Conservation (phyloP, 2,888 invertebrate species). For the Sinohyriopsis cumingii region DNA sequence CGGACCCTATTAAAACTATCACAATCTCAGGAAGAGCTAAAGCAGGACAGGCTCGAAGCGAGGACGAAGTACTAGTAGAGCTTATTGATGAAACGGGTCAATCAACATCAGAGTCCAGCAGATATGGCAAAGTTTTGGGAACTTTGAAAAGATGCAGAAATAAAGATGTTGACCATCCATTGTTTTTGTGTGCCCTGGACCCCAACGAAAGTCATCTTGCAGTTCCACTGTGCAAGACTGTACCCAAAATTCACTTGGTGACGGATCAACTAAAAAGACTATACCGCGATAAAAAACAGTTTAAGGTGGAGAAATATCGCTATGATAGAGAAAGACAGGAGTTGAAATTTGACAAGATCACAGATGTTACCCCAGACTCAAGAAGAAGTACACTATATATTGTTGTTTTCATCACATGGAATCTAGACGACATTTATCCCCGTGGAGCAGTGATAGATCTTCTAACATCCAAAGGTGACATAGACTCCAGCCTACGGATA, state of each 20-base stretch:
- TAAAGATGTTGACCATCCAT: constrained; percentile 29
- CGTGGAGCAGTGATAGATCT: constrained; percentile 19
- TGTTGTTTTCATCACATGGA: constrained; percentile 26
- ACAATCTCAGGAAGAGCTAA: constrained; percentile 43
- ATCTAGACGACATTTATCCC: constrained; percentile 15
- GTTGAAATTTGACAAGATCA: constrained; percentile 5
- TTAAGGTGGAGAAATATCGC: constrained; percentile 26
- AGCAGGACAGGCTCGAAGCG: constrained; percentile 39
- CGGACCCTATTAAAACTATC: constrained; percentile 15
- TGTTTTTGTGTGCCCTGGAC: constrained; percentile 28
- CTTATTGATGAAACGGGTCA: constrained; percentile 17
- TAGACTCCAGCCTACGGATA: constrained; percentile 13
- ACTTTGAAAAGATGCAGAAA: constrained; percentile 18
- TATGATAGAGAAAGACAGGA: constrained; percentile 18
- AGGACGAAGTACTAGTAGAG: constrained; percentile 46
- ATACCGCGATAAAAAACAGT: constrained; percentile 2
- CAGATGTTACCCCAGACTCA: constrained; percentile 13
- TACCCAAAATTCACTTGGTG: constrained; percentile 32
- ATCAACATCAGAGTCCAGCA: constrained; percentile 10
- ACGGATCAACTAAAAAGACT: constrained; percentile 6
- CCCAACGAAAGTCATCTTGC: constrained; percentile 34
- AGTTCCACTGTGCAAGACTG: constrained; percentile 34
- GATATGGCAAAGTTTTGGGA: constrained; percentile 19
- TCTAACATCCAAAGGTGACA: constrained; percentile 5
- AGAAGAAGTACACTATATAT: constrained; percentile 13